phyloP scores from a whole-genome alignment of 1,140 invertebrate species.

The Pteromalus puparum region DNA sequence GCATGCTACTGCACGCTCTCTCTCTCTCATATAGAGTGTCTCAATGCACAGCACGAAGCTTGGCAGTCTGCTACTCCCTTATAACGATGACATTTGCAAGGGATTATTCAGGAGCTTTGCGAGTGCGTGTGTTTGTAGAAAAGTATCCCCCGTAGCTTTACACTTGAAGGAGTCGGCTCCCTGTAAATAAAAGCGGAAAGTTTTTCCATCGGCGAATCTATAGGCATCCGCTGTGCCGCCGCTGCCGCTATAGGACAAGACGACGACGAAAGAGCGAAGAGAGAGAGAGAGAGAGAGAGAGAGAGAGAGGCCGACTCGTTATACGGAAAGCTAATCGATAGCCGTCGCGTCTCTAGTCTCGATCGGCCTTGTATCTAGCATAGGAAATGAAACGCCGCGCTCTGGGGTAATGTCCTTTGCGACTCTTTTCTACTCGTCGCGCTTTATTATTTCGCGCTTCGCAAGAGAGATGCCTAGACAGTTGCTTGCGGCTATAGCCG shows the following conservation, averaged over 20 bases:
- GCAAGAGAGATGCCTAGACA: too few relatives aligned
- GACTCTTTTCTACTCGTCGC: conserved; percentile 12
- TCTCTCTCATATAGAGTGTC: too few relatives aligned
- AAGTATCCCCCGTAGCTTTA: too few relatives aligned
- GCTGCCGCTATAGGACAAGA: not conserved
- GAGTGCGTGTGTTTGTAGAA: too few relatives aligned
- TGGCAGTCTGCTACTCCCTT: too few relatives aligned
- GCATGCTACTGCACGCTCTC: too few relatives aligned
- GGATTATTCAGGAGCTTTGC: too few relatives aligned
- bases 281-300: conserved; percentile 4
- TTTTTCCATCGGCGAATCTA: not conserved
- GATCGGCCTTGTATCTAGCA: conserved; percentile 57
- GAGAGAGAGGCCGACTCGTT: conserved; percentile 6
- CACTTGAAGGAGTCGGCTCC: not conserved
- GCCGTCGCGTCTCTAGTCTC: conserved; percentile 57
- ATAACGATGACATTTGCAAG: too few relatives aligned
- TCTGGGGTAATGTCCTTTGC: conserved; percentile 52
- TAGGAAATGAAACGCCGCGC: conserved; percentile 53
- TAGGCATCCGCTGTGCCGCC: not conserved
- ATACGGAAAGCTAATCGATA: conserved; percentile 63
- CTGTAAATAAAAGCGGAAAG: not conserved
- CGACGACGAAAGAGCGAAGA: not conserved
- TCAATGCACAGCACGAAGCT: too few relatives aligned
- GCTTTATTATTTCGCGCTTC: not conserved
- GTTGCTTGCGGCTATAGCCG: too few relatives aligned